Percentiles rank a stretch among this genome's conserved stretches.
Evolutionary conservation across 2,797 vertebrate genomes (phyloP).

Genomic region (Lacerta viridis): DNA sequence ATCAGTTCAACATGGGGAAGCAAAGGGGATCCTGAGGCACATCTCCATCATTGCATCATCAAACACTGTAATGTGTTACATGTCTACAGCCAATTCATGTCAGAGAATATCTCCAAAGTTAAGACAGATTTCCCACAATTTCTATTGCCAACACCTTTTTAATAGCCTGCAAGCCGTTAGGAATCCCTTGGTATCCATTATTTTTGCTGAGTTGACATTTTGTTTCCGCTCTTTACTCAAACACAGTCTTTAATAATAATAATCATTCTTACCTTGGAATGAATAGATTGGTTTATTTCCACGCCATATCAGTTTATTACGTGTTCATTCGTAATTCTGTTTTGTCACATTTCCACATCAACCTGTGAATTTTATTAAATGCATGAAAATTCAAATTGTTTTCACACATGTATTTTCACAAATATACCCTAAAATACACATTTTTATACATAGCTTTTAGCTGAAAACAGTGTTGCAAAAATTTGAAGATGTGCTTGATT

Average conservation of each 20-base stretch:
- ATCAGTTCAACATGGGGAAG: background rate
- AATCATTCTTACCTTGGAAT: background rate
- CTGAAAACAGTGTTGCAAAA: background rate
- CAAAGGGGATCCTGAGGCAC: background rate
- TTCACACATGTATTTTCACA: background rate
- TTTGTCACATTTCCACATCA: background rate
- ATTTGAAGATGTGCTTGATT: conserved; percentile 23
- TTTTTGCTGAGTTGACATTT: background rate
- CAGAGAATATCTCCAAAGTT: background rate
- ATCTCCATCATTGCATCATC: no score
- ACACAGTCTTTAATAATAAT: background rate
- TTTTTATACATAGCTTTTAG: background rate
- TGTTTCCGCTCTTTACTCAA: no score
- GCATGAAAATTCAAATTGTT: background rate
- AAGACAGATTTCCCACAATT: background rate
- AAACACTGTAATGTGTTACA: background rate
- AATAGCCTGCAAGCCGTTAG: background rate
- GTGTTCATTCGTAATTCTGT: background rate
- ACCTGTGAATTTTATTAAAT: background rate
- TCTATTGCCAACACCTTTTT: background rate
- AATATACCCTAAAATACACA: background rate
- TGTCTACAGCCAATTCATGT: background rate
- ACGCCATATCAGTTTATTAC: background rate
- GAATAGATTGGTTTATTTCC: background rate
- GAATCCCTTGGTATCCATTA: background rate